Percentiles rank a stretch among this genome's conserved stretches.
These are phyloP conservation scores for Pyrochroa serraticornis DNA, from an alignment of 2,888 invertebrate species.

Conservation along the genomic window DNA sequence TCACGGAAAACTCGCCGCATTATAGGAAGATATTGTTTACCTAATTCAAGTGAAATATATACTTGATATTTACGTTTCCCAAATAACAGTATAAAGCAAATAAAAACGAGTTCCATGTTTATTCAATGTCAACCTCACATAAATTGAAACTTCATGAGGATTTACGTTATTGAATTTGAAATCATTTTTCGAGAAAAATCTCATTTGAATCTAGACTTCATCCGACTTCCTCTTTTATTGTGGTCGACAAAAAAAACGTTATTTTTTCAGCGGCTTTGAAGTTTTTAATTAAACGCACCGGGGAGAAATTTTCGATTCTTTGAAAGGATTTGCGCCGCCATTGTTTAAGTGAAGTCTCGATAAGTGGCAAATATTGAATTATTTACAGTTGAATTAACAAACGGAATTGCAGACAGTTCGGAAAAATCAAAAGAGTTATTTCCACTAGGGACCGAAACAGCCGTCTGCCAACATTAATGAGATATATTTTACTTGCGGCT, in stretches of 20 bases:
- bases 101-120: slow-evolving; percentile 27
- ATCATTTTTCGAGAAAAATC: slow-evolving; percentile 24
- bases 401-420: too few species aligned
- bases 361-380: slow-evolving; percentile 3
- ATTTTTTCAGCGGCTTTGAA: slow-evolving; percentile 26
- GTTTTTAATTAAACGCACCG: slow-evolving; percentile 26
- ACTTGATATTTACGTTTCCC: slow-evolving; percentile 14
- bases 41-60: slow-evolving; percentile 20
- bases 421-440: too few species aligned
- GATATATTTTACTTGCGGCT: too few species aligned
- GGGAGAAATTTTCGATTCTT: slow-evolving; percentile 15
- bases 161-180: slow-evolving; percentile 30
- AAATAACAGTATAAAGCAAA: slow-evolving; percentile 20
- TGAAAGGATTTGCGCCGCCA: background rate
- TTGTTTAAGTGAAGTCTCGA: background rate
- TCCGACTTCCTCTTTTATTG: slow-evolving; percentile 20
- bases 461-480: too few species aligned
- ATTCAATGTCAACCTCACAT: slow-evolving; percentile 26
- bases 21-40: slow-evolving; percentile 14
- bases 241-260: slow-evolving; percentile 12
- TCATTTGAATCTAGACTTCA: slow-evolving; percentile 24
- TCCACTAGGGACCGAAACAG: too few species aligned
- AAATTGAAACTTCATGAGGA: slow-evolving; percentile 29
- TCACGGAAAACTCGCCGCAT: background rate
- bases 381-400: background rate